Base-by-base conservation (phyloP, 2,888 invertebrate species). In the Embidobia sp. region DNA sequence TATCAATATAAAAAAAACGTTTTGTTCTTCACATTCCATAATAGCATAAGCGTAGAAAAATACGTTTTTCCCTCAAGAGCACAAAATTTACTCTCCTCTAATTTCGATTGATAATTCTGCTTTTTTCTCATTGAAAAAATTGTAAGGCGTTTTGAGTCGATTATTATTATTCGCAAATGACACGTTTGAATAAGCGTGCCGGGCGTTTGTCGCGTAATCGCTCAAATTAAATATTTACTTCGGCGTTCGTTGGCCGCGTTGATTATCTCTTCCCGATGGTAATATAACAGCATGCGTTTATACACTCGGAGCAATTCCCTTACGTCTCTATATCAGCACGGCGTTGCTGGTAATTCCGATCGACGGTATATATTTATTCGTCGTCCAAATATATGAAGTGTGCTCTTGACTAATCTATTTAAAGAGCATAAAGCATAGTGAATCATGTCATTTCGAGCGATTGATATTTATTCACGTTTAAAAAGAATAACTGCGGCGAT, bases 161-260 rank as follows among this genome's bases (percentile, higher is more conserved):
- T n/a, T n/a, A n/a, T n/a, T n/a, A n/a, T n/a, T n/a, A n/a, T n/a
- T n/a, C n/a, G n/a, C n/a, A n/a, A n/a, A 55, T 44, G 72, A 61
- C 66, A 35, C 59, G 67, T 73, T 55, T 67, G 63, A 77, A 73
- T 77, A 61, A 73, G 67, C 72, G 57, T 70, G 35, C 27, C 27
- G 33, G 61, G 33, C 66, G 66, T 64, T 76, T 59, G 70, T 64
- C 76, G 66, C 59, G 67, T 57, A 61, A 72, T 67, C 63, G 55
- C 35, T 61, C 53, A 77, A 48, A 77, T 72, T 72, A 77, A 77
- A 77, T 77, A 77, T 77, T 77, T 77, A 42, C 72, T 61, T 61
- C 63, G 72, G 7, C 67, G 61, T 72, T 72, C 61, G 77, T 70
- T 76, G 66, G 70, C 69, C 57, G 42, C 37, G 70, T 72, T 67